phyloP scores from a whole-genome alignment of 2,113 vertebrate genomes.

The Turnix velox region DNA sequence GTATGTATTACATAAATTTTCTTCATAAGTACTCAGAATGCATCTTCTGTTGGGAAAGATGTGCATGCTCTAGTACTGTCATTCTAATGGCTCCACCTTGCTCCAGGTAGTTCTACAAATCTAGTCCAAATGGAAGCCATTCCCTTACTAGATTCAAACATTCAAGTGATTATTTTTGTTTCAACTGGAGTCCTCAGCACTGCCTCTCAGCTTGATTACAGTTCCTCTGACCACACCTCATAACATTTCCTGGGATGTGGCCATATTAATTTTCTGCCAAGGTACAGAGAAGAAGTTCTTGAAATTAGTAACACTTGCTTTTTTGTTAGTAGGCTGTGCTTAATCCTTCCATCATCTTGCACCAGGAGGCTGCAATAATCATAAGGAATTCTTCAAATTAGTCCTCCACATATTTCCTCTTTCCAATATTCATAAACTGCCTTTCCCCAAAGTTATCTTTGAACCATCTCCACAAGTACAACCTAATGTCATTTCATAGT shows the following conservation, averaged over 20 bases:
- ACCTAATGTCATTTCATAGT: background rate
- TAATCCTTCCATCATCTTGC: background rate
- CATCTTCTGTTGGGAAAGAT: background rate
- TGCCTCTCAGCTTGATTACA: background rate
- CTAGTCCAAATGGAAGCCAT: background rate
- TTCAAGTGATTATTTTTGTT: background rate
- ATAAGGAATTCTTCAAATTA: background rate
- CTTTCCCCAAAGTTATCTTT: background rate
- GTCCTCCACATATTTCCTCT: background rate
- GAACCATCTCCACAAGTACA: background rate
- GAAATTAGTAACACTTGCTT: background rate
- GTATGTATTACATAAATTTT: background rate
- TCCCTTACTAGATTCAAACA: background rate
- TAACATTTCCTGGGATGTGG: background rate
- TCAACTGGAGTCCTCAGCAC: background rate
- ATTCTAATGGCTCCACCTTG: background rate
- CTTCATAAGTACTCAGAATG: fast-evolving
- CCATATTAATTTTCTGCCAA: background rate
- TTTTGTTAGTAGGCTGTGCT: background rate
- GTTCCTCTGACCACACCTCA: background rate
- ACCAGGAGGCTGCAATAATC: background rate
- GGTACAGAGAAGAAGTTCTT: background rate
- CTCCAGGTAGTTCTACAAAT: background rate
- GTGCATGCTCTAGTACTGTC: background rate
- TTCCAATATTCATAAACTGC: background rate